Base-by-base conservation (phyloP, 23 tunicate species). In the Trididemnum miniatum region DNA sequence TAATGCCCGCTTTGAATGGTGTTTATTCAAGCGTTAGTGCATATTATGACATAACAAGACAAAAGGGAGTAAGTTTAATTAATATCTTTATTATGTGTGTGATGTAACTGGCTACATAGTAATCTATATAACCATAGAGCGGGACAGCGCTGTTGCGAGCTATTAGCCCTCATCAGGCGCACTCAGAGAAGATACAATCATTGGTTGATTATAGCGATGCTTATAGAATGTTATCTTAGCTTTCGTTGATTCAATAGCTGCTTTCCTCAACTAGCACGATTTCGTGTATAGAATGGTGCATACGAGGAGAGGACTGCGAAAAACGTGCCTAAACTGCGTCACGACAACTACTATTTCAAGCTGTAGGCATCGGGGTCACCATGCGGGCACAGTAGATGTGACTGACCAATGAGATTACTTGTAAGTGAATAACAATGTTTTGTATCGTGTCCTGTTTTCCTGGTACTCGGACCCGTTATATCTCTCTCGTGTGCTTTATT, bases 381-480 rank as follows among this genome's bases (percentile, higher is more conserved):
- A 4, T 7, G 75, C 75, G 75, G 75, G 32, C 75, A 67, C 4
- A 20, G 5, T 30, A 3, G 12, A 4, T 33, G 12, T 31, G 37
- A 67, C 32, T 67, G 38, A 31, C 26, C 75, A 32, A 67, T 67
- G 37, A 33, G 22, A 24, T 67, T 9, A 67, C 38, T 67, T 31
- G 25, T 24, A 67, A 32, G 75, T 9, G 37, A 31, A 32, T 62
- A 31, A 32, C 38, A 32, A 4, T 67, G 75, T 32, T 67, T n/a
- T n/a, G n/a, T n/a, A 12, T 67, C 38, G 38, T 67, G 38, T 32
- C 75, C 75, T 31, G 75, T 67, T 67, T 67, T 67, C 75, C 38
- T 67, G n/a, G 75, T 67, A 67, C 38, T 32, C 38, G 32, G 7
- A 67, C 75, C 75, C 38, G 22, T 67, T 12, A 31, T 31, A 12